These are phyloP conservation scores for Lasioglossum vierecki DNA, from an alignment of 2,888 invertebrate species.

Conservation along the genomic window DNA sequence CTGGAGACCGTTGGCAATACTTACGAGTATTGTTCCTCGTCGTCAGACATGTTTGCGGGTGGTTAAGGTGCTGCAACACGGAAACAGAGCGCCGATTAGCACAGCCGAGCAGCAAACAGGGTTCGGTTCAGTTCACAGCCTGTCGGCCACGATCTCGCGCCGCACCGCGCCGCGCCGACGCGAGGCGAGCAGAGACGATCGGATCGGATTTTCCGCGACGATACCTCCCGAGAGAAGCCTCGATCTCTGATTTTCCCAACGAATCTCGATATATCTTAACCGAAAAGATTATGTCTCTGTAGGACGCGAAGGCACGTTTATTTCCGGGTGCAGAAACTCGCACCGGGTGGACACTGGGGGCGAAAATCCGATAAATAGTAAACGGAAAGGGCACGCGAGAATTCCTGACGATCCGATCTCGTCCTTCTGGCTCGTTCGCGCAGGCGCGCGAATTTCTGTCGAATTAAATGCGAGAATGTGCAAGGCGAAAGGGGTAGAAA, in stretches of 20 bases:
- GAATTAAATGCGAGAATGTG: slow-evolving; percentile 6
- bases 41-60: slow-evolving; percentile 95
- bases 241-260: too few species aligned
- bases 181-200: neutral
- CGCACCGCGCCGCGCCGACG: neutral
- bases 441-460: slow-evolving; percentile 13
- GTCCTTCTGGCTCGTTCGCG: neutral
- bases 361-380: neutral
- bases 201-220: neutral
- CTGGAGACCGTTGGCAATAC: slow-evolving; percentile 84
- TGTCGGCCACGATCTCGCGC: neutral
- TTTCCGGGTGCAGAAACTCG: neutral
- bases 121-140: neutral
- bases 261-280: neutral
- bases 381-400: neutral
- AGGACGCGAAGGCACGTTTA: neutral
- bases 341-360: neutral
- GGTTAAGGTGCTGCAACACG: slow-evolving; percentile 86
- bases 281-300: neutral
- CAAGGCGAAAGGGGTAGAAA: neutral
- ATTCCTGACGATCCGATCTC: slow-evolving; percentile 35
- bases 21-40: slow-evolving; percentile 97
- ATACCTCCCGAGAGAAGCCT: neutral
- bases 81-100: slow-evolving; percentile 68
- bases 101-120: slow-evolving; percentile 13